phyloP scores from a whole-genome alignment of 2,888 invertebrate genomes.

The Melinaea marsaeus region DNA sequence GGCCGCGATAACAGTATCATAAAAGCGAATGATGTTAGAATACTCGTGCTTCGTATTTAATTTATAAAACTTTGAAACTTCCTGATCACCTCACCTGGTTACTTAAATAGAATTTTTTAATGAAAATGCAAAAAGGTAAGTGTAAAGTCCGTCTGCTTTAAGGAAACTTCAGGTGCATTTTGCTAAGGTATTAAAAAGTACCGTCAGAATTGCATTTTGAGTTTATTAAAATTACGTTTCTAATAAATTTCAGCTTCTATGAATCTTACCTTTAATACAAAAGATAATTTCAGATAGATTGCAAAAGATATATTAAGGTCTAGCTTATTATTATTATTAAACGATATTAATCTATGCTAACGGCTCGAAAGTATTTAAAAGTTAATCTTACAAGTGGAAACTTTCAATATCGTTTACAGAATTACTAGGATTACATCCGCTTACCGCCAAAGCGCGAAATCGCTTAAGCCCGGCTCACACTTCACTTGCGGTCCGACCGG shows the following conservation, averaged over 20 bases:
- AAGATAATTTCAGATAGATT: too few species aligned
- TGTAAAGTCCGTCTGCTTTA: slow-evolving; percentile 4
- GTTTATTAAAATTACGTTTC: neutral
- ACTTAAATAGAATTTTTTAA: slow-evolving; percentile 1
- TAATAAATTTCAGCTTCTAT: neutral
- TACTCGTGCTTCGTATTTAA: neutral
- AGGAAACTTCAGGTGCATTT: slow-evolving; percentile 2
- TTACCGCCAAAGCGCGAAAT: slow-evolving; percentile 13
- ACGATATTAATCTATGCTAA: too few species aligned
- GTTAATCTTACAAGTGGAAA: slow-evolving; percentile 1
- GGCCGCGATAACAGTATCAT: too few species aligned
- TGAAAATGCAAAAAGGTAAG: slow-evolving; percentile 2
- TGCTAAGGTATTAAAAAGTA: neutral
- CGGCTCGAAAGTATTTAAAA: neutral
- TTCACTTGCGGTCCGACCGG: slow-evolving; percentile 16
- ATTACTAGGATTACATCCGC: slow-evolving; percentile 18
- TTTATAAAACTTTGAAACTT: slow-evolving; percentile 1
- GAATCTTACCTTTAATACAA: too few species aligned
- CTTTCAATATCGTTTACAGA: slow-evolving; percentile 11
- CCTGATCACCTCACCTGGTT: neutral
- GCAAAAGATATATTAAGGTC: too few species aligned
- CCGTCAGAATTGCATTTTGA: neutral
- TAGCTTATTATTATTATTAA: too few species aligned
- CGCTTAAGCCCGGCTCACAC: slow-evolving; percentile 17
- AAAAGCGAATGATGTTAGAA: too few species aligned